phyloP scores from a whole-genome alignment of 2,113 vertebrate species.

The Paramormyrops kingsleyae region DNA sequence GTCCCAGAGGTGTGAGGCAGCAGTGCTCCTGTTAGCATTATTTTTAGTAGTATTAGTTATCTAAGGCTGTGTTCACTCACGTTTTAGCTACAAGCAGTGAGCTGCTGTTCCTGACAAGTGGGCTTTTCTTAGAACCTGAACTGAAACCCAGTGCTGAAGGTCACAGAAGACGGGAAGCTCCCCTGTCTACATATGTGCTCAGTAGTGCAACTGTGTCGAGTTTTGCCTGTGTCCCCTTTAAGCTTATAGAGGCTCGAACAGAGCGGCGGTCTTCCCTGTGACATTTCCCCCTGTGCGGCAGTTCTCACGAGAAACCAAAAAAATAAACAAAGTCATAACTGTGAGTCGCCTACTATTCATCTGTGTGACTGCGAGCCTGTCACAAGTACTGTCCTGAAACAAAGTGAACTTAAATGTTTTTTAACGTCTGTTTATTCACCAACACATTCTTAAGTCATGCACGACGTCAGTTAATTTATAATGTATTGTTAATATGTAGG shows the following conservation, averaged over 20 bases:
- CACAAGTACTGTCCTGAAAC: not conserved
- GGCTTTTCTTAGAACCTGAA: slow-evolving; percentile 4
- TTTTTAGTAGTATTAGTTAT: not conserved
- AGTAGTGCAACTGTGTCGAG: not conserved
- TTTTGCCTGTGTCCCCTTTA: not conserved
- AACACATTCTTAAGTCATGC: not conserved
- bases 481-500: not conserved
- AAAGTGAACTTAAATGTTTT: not conserved
- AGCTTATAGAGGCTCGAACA: not conserved
- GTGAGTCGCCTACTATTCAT: not conserved
- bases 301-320: not conserved
- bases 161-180: not conserved
- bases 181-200: not conserved
- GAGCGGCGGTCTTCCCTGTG: not conserved
- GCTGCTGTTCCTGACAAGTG: not conserved
- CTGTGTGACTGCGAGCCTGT: not conserved
- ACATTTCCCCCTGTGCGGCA: not conserved
- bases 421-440: not conserved
- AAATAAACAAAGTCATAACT: not conserved
- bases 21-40: not conserved
- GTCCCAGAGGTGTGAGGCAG: not conserved
- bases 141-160: not conserved
- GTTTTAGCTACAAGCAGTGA: not conserved
- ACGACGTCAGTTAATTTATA: not conserved
- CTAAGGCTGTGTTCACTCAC: not conserved